Conservation (phyloP, 2,113 vertebrate genomes). For the Jacana jacana region DNA sequence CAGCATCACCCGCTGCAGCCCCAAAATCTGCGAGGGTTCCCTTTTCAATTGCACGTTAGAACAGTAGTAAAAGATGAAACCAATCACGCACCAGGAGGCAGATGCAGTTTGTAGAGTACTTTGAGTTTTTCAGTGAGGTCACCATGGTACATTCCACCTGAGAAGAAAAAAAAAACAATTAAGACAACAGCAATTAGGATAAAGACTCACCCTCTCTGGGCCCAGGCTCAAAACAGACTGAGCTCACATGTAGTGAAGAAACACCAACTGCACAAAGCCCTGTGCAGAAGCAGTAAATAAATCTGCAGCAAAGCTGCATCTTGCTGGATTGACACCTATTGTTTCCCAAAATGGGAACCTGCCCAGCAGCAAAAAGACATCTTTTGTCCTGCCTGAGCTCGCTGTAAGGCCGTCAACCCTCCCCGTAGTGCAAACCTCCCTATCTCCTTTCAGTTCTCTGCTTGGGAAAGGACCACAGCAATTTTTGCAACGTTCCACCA, state of each 20-base stretch:
- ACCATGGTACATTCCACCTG: slow-evolving; percentile 96
- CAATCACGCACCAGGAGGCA: slow-evolving; percentile 86
- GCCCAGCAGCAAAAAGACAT: neutral
- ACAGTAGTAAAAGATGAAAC: neutral
- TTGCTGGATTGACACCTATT: neutral
- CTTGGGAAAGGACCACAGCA: neutral
- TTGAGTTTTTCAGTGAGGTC: slow-evolving; percentile 97
- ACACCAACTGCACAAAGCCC: neutral
- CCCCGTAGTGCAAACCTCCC: neutral
- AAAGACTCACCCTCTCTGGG: neutral
- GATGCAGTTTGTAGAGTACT: slow-evolving; percentile 93
- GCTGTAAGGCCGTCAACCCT: neutral
- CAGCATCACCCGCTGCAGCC: neutral
- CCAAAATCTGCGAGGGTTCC: neutral
- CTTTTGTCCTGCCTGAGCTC: neutral
- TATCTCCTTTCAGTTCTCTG: neutral
- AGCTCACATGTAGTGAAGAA: neutral
- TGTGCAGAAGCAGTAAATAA: neutral
- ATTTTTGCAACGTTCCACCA: neutral
- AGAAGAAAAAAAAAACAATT: neutral
- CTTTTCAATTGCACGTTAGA: neutral
- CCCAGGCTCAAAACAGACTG: neutral
- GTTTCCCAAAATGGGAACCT: neutral
- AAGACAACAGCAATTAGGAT: neutral
- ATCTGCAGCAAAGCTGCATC: neutral